These are phyloP conservation scores for Dolichotis patagonum DNA, from an alignment of 2,113 vertebrate genomes.

Conservation along the genomic window DNA sequence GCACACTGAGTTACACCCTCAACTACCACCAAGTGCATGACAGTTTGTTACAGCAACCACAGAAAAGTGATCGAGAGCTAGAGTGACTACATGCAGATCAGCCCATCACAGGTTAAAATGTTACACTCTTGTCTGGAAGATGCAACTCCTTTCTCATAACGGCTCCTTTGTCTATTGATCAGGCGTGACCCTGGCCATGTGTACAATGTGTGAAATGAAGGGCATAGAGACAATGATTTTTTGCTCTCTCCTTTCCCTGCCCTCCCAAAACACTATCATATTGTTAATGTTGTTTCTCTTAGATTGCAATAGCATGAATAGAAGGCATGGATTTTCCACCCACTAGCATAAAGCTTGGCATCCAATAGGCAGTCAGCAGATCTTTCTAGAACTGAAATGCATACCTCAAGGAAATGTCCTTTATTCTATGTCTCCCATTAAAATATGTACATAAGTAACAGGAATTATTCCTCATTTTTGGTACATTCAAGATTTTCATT, in stretches of 20 bases:
- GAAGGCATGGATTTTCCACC: neutral
- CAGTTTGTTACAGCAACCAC: neutral
- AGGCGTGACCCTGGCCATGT: neutral
- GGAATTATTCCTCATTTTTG: neutral
- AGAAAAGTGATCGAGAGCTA: neutral
- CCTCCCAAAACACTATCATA: too few relatives aligned
- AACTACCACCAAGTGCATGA: neutral
- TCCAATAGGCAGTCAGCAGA: neutral
- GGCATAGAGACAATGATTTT: neutral
- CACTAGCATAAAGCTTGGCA: neutral
- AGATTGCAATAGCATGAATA: neutral
- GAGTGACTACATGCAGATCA: neutral
- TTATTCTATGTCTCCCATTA: neutral
- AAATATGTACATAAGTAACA: neutral
- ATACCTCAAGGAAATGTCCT: neutral
- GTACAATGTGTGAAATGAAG: neutral
- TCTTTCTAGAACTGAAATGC: neutral
- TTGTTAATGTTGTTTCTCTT: neutral
- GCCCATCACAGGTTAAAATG: neutral
- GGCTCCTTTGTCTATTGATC: neutral
- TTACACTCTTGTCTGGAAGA: neutral
- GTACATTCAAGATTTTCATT: neutral
- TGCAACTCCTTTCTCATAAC: rapidly evolving
- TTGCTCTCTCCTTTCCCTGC: neutral
- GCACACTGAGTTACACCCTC: neutral